A percentile compares a stretch with the other conserved stretches of the same genome.
These are phyloP conservation scores for Aporophyla lueneburgensis DNA, from an alignment of 2,888 invertebrate genomes.

Conservation along the genomic window DNA sequence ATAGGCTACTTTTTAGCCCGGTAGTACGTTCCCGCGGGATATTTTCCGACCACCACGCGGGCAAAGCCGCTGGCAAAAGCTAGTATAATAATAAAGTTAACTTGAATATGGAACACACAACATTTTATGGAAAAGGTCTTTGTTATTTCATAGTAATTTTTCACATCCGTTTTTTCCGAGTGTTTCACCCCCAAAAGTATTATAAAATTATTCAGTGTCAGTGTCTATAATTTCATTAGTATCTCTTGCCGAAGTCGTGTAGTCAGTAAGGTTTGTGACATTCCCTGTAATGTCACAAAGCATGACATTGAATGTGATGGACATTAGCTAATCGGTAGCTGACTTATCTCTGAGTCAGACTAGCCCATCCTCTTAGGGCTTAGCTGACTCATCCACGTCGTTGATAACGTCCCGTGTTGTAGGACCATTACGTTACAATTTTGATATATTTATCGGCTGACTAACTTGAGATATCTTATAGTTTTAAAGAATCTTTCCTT, in stretches of 20 bases:
- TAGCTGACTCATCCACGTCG: slow-evolving; percentile 31
- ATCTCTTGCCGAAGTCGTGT: not conserved
- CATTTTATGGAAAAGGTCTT: not conserved
- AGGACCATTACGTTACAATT: not conserved
- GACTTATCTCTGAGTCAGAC: slow-evolving; percentile 47
- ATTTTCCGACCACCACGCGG: too few relatives aligned
- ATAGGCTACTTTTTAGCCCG: too few relatives aligned
- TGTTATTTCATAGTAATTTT: not conserved
- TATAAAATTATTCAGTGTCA: not conserved
- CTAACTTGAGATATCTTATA: slow-evolving; percentile 3
- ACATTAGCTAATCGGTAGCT: slow-evolving; percentile 6
- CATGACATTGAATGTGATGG: not conserved
- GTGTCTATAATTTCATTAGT: not conserved
- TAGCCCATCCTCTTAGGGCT: slow-evolving; percentile 41
- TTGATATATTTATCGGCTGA: slow-evolving; percentile 24
- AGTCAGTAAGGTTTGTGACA: too few relatives aligned
- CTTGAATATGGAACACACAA: not conserved
- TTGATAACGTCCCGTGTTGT: slow-evolving; percentile 29
- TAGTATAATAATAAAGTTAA: too few relatives aligned
- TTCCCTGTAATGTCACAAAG: not conserved
- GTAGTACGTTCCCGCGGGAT: too few relatives aligned
- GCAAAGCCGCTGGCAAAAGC: too few relatives aligned
- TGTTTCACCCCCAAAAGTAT: not conserved
- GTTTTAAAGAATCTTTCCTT: slow-evolving; percentile 12
- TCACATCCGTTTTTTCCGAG: not conserved